Evolutionary conservation across 2,888 invertebrate species (phyloP).

Genomic region (Podabrus alpinus): DNA sequence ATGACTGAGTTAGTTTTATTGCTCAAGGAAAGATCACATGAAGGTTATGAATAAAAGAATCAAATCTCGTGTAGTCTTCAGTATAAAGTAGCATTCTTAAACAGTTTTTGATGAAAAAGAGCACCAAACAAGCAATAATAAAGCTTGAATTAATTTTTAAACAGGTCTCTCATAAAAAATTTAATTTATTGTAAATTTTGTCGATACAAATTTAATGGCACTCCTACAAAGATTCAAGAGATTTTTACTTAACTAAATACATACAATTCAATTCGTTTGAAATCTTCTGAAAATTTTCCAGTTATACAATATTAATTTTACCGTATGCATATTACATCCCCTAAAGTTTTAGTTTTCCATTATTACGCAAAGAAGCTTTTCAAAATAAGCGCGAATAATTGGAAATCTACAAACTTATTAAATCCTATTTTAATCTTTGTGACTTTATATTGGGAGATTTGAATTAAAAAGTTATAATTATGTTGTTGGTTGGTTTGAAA

Average conservation of each 20-base stretch:
- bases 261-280: neutral
- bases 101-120: slow-evolving; percentile 3
- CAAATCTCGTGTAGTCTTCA: slow-evolving; percentile 22
- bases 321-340: neutral
- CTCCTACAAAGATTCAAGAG: neutral
- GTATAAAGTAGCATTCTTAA: slow-evolving; percentile 4
- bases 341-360: neutral
- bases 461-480: neutral
- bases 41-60: slow-evolving; percentile 33
- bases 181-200: neutral
- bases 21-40: slow-evolving; percentile 32
- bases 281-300: neutral
- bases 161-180: neutral
- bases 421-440: neutral
- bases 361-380: neutral
- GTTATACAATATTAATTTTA: neutral
- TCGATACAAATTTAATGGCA: neutral
- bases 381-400: neutral
- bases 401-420: neutral
- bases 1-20: slow-evolving; percentile 39
- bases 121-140: neutral
- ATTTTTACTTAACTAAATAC: no score
- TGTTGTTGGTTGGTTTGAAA: neutral
- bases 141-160: neutral
- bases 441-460: neutral